A percentile compares a stretch with the other conserved stretches of the same genome.
Evolutionary conservation across 2,888 invertebrate species (phyloP).

Genomic region (Schizotus pectinicornis): DNA sequence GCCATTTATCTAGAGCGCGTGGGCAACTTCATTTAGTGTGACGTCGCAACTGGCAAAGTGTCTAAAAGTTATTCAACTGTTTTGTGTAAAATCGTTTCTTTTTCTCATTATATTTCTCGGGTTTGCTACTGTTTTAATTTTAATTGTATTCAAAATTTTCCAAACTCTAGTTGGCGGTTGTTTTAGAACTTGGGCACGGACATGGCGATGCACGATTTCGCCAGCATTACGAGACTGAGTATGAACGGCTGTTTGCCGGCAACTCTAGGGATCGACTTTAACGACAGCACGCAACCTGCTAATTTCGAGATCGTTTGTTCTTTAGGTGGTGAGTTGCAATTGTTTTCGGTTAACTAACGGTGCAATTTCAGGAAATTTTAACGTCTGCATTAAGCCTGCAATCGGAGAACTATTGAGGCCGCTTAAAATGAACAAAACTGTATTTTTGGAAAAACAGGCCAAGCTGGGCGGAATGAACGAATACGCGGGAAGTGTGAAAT

Average conservation of each 20-base stretch:
- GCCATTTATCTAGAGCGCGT: no score
- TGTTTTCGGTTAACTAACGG: no score
- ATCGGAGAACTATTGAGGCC: constrained; percentile 89
- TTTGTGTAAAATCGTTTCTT: constrained; percentile 6
- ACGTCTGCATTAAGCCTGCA: constrained; percentile 74
- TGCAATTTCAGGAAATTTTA: constrained; percentile 61
- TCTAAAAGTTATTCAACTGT: no score
- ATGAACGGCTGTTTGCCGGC: constrained; percentile 70
- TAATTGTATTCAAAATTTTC: no score
- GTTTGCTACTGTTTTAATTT: no score
- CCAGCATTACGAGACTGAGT: constrained; percentile 68
- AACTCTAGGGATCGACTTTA: constrained; percentile 87
- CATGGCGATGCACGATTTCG: constrained; percentile 78
- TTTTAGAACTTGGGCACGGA: constrained; percentile 70
- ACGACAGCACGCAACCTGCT: constrained; percentile 89
- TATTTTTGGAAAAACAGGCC: constrained; percentile 75
- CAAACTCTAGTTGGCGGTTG: constrained; percentile 30
- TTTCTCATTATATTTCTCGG: constrained; percentile 20
- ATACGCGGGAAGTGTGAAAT: constrained; percentile 61
- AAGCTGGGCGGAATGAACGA: constrained; percentile 94
- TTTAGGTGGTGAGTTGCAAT: constrained; percentile 54
- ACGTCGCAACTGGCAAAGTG: no score
- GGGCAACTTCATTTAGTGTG: no score
- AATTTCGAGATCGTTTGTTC: constrained; percentile 77
- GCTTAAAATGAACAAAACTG: constrained; percentile 72